Conservation (phyloP, 2,113 vertebrate genomes). For the Vireo altiloquus region DNA sequence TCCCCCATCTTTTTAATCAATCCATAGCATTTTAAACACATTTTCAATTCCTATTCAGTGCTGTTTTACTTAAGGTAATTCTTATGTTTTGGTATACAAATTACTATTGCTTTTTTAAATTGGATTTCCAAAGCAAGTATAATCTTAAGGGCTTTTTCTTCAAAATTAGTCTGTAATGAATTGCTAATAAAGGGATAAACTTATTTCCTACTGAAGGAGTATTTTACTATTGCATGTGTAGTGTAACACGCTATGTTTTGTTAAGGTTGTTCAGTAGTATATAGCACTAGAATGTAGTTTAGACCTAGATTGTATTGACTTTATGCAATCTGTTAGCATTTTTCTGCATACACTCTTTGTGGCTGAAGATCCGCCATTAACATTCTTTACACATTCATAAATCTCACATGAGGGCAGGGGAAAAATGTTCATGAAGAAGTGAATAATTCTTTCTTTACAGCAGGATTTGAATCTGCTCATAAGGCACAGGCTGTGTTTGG, state of each 20-base stretch:
- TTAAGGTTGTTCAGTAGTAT: background rate
- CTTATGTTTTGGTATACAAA: background rate
- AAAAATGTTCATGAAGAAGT: background rate
- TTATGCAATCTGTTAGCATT: background rate
- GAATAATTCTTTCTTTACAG: background rate
- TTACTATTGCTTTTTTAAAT: background rate
- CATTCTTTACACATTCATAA: background rate
- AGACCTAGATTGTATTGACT: background rate
- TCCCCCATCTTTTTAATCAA: background rate
- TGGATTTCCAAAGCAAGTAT: background rate
- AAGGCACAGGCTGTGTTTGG: background rate
- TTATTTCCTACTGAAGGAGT: background rate
- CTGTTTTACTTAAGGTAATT: background rate
- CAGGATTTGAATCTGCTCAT: background rate
- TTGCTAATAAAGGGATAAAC: background rate
- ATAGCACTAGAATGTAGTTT: background rate
- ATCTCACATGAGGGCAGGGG: background rate
- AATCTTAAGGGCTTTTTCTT: background rate
- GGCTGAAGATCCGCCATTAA: background rate
- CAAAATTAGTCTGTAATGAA: background rate
- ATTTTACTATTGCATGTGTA: background rate
- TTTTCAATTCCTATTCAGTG: background rate
- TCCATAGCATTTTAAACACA: background rate
- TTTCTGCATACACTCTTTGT: background rate
- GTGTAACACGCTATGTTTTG: background rate